Evolutionary conservation across 2,888 invertebrate species (phyloP).

Genomic region (Blastobasis adustella): DNA sequence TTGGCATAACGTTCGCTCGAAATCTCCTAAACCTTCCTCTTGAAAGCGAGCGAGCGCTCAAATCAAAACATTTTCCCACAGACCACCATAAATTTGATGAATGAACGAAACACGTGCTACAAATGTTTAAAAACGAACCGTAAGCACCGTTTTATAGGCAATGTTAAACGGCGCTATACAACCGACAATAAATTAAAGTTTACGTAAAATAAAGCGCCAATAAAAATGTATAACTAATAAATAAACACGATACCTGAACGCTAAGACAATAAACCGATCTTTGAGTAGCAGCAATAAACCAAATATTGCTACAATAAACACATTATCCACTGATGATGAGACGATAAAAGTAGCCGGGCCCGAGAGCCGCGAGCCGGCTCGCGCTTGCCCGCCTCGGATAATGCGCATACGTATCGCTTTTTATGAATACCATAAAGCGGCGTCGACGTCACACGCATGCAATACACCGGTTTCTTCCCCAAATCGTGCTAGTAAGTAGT

Average conservation of each 20-base stretch:
- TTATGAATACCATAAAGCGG: constrained; percentile 66
- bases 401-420: constrained; percentile 58
- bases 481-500: constrained; percentile 60
- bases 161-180: constrained; percentile 70
- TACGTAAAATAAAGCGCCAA: constrained; percentile 73
- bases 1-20: constrained; percentile 15
- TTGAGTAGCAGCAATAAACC: constrained; percentile 69
- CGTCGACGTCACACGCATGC: constrained; percentile 55
- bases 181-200: constrained; percentile 73
- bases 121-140: constrained; percentile 70
- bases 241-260: constrained; percentile 73
- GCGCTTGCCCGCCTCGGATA: constrained; percentile 16
- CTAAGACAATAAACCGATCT: constrained; percentile 70
- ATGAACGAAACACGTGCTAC: constrained; percentile 74
- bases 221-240: constrained; percentile 76
- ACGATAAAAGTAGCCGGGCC: constrained; percentile 40
- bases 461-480: constrained; percentile 62
- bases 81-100: constrained; percentile 72
- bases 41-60: constrained; percentile 34
- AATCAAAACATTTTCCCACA: constrained; percentile 70
- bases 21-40: constrained; percentile 26
- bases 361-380: constrained; percentile 18
- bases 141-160: constrained; percentile 73
- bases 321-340: constrained; percentile 69
- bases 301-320: constrained; percentile 74